These are phyloP conservation scores for Xyliphius kryptos DNA, from an alignment of 2,113 vertebrate genomes.

Conservation along the genomic window DNA sequence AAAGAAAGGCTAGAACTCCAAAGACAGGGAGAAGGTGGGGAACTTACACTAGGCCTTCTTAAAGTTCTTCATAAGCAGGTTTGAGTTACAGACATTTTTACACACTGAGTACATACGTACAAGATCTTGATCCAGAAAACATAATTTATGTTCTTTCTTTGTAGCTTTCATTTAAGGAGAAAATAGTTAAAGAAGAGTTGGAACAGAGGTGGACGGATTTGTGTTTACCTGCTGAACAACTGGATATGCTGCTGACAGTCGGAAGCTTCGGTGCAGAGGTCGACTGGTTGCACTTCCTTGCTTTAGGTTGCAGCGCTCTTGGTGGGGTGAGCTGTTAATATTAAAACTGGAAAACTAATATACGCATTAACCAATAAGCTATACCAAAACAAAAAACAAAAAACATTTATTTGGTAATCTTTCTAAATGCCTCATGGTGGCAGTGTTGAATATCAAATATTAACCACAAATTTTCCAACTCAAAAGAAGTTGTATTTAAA, in stretches of 20 bases:
- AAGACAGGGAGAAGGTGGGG: constrained; percentile 61
- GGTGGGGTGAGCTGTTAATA: constrained; percentile 65
- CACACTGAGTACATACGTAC: background rate
- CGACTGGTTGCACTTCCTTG: constrained; percentile 80
- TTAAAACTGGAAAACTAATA: background rate
- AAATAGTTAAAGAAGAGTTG: constrained; percentile 58
- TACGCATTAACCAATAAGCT: no score
- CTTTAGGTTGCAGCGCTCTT: constrained; percentile 75
- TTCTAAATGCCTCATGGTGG: background rate
- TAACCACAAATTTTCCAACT: background rate
- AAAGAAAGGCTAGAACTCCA: constrained; percentile 76
- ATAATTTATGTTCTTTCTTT: background rate
- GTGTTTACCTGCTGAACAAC: constrained; percentile 68
- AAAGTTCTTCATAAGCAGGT: constrained; percentile 86
- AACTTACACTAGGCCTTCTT: constrained; percentile 79
- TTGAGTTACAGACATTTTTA: constrained; percentile 7
- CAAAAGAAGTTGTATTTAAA: background rate
- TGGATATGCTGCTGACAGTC: constrained; percentile 65
- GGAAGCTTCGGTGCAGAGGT: constrained; percentile 58
- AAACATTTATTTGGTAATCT: background rate
- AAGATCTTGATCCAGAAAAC: background rate
- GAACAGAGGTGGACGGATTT: constrained; percentile 71
- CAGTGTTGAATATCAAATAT: constrained; percentile 12
- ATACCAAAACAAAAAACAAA: background rate
- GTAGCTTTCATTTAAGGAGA: constrained; percentile 55